Percentiles rank a stretch among this genome's conserved stretches.
Evolutionary conservation across 2,113 vertebrate genomes (phyloP).

Genomic region (Bufo gargarizans): DNA sequence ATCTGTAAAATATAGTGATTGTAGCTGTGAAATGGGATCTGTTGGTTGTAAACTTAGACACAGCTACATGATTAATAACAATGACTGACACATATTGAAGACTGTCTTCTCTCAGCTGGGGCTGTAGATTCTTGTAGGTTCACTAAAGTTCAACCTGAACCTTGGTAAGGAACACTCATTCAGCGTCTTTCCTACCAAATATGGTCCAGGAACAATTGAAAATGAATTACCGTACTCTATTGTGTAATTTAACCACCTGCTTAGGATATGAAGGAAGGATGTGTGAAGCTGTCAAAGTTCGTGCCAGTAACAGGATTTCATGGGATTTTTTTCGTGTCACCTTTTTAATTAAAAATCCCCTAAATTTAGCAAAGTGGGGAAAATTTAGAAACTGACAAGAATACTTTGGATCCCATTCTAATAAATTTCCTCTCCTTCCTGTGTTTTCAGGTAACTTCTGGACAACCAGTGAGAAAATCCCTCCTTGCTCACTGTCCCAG

Average conservation of each 20-base stretch:
- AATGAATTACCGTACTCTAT: background rate
- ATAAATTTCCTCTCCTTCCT: conserved; percentile 47
- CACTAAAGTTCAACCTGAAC: background rate
- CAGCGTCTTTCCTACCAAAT: background rate
- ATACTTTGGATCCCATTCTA: background rate
- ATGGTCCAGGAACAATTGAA: background rate
- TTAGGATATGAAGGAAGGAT: conserved; percentile 32
- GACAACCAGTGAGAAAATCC: conserved; percentile 73
- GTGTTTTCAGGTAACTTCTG: conserved; percentile 73
- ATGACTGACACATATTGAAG: background rate
- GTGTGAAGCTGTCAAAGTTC: conserved; percentile 20
- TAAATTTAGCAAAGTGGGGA: background rate
- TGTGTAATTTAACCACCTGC: background rate
- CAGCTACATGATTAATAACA: too few species aligned
- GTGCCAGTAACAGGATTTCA: background rate
- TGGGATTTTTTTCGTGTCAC: background rate
- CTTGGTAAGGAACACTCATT: background rate
- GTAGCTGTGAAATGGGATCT: too few species aligned
- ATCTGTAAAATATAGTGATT: too few species aligned
- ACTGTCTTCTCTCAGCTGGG: background rate
- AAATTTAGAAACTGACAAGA: conserved; percentile 8
- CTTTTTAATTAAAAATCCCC: conserved; percentile 21
- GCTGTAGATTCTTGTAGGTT: background rate
- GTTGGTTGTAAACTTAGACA: too few species aligned
- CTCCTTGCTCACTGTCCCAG: conserved; percentile 76